These are phyloP conservation scores for Perdix hodgsoniae DNA, from an alignment of 2,797 vertebrate species.

Conservation along the genomic window DNA sequence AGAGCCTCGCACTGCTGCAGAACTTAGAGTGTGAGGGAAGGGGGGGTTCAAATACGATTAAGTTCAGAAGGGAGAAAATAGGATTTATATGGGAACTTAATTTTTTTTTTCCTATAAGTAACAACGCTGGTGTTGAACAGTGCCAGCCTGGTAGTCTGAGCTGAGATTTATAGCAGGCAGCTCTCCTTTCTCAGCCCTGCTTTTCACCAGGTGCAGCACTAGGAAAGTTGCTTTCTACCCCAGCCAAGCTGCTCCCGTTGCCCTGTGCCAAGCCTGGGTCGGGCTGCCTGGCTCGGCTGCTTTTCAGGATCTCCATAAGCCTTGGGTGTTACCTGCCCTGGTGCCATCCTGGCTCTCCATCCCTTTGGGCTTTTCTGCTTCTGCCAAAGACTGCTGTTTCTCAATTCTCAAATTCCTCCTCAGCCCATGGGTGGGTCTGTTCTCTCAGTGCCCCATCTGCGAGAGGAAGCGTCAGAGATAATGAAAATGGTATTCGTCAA, in stretches of 20 bases:
- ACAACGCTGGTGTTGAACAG: background rate
- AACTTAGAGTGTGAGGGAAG: background rate
- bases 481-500: slow-evolving; percentile 15
- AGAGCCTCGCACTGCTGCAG: background rate
- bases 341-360: background rate
- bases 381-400: background rate
- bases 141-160: background rate
- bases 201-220: background rate
- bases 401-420: background rate
- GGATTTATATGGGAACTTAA: background rate
- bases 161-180: background rate
- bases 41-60: background rate
- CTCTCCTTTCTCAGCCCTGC: background rate
- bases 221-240: background rate
- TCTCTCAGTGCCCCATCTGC: background rate
- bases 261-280: background rate
- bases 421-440: background rate
- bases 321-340: background rate
- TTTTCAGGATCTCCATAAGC: background rate
- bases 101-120: background rate
- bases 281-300: background rate
- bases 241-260: background rate
- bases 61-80: background rate
- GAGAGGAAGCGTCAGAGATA: background rate
- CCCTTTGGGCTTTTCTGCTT: background rate